Base-by-base conservation (phyloP, 2,797 vertebrate species). In the Enteromius argenteus region DNA sequence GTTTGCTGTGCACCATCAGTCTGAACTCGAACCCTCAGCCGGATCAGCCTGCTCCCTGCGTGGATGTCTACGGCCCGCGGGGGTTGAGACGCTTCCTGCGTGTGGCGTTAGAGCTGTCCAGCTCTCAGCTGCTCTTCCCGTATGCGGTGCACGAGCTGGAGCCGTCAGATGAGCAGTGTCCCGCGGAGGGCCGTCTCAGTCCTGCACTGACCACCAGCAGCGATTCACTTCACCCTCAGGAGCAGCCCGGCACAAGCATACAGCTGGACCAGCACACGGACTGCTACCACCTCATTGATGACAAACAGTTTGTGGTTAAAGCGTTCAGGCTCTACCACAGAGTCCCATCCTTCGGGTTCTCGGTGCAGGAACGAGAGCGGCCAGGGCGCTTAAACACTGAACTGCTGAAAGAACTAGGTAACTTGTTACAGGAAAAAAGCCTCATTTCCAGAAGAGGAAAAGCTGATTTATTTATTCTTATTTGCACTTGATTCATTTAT, bases 281-380 rank as follows among this genome's bases (percentile, higher is more conserved):
- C 35, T 92, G 90, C 0, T 99, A 97, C 87, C 23, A 88, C 67
- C 94, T 99, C 79, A 77, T 96, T 42, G 94, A 97, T 80, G 94
- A 96, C 0, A 93, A 95, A 72, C 95, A 93, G 84, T 94, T 98
- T 86, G 90, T 93, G 0, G 94, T 98, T 13, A 95, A 94, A 84
- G 97, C 96, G 0, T 97, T 99, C 88, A 93, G 96, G 84, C 93
- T 99, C n/a, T 97, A 96, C 81, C 98, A 99, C 86, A 95, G 97
- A 15, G 82, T 98, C 67, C 97, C 97, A 1, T 98, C 97, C 11
- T 99, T 99, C 68, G 97, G 98, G 1, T 99, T 98, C 87, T 94
- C 96, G 27, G 82, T 99, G 30, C 85, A 96, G 46, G 98, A 99
- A 90, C 94, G 90, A 23, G 94, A 96, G 42, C 94, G 96, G 14